Evolutionary conservation across 2,113 vertebrate species (phyloP).

Genomic region (Pycnonotus jocosus): DNA sequence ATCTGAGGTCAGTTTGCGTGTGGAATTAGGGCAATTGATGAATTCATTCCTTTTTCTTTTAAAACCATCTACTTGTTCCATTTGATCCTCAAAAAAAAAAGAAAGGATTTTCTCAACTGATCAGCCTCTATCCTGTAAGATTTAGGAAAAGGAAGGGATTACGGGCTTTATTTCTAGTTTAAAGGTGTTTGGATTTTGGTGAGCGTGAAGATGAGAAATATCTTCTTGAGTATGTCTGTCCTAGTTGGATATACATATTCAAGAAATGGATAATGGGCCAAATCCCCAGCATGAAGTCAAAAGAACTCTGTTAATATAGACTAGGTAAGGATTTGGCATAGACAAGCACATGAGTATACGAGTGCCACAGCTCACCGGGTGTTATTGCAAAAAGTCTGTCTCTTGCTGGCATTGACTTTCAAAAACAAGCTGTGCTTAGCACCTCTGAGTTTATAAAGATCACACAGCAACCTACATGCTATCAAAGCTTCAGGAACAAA

Average conservation of each 20-base stretch:
- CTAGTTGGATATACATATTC: not conserved
- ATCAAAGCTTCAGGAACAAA: constrained; percentile 64
- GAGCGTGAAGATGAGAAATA: not conserved
- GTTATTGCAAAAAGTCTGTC: constrained; percentile 49
- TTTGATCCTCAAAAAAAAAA: not conserved
- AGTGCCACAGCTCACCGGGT: constrained; percentile 34
- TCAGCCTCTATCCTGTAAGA: not conserved
- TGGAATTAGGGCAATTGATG: not conserved
- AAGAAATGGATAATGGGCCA: constrained; percentile 1
- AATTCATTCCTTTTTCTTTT: not conserved
- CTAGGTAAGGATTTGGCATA: constrained; percentile 51
- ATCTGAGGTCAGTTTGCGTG: not conserved
- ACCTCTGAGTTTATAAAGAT: constrained; percentile 64
- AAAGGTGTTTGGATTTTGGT: not conserved
- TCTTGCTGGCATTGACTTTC: constrained; percentile 63
- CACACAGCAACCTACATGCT: constrained; percentile 54
- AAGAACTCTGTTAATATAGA: not conserved
- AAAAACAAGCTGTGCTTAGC: constrained; percentile 66
- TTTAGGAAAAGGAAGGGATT: not conserved
- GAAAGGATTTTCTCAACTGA: not conserved
- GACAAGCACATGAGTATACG: not conserved
- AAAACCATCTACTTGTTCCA: not conserved
- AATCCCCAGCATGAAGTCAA: constrained; percentile 19
- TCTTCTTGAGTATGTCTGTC: not conserved
- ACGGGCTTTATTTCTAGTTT: not conserved